Evolutionary conservation across 2,113 vertebrate genomes (phyloP).

Genomic region (Bungarus multicinctus): DNA sequence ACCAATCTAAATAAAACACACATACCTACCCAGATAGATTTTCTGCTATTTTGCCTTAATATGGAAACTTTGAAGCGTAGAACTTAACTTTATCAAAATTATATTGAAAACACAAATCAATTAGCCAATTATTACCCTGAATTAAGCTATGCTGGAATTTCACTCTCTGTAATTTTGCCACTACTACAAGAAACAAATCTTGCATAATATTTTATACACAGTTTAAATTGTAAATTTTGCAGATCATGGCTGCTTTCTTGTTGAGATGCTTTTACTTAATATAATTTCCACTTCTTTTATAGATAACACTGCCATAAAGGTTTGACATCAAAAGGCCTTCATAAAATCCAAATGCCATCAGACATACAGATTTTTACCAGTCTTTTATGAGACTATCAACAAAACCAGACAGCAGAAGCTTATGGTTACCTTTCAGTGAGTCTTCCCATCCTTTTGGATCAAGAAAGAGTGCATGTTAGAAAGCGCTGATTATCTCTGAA

Average conservation of each 20-base stretch:
- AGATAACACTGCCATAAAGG: background rate
- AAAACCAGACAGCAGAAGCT: background rate
- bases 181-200: background rate
- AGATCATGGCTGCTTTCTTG: background rate
- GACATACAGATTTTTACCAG: background rate
- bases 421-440: background rate
- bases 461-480: background rate
- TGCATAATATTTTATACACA: background rate
- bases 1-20: background rate
- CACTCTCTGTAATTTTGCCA: background rate
- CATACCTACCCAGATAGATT: background rate
- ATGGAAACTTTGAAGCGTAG: background rate
- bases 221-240: background rate
- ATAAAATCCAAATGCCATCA: background rate
- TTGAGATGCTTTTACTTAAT: background rate
- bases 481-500: background rate
- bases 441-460: background rate
- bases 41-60: slow-evolving; percentile 3
- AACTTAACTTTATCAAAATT: slow-evolving; percentile 11
- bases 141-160: background rate
- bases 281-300: background rate
- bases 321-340: background rate
- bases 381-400: background rate
- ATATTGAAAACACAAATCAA: slow-evolving; percentile 12
- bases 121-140: slow-evolving; percentile 2